Conservation (phyloP, 2,797 vertebrate genomes). For the Cheirogaleus major region DNA sequence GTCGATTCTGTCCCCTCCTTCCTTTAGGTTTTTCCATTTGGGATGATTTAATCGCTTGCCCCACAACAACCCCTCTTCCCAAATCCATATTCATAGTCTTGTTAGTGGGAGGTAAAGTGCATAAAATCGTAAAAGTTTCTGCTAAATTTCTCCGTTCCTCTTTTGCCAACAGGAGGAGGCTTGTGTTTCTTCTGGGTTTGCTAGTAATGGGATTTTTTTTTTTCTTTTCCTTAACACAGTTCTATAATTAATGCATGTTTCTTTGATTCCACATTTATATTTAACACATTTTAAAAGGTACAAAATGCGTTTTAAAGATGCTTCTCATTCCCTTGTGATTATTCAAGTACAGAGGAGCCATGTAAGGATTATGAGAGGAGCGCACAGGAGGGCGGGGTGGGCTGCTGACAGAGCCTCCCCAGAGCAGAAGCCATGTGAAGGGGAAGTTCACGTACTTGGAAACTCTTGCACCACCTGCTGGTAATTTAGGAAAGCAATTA, state of each 20-base stretch:
- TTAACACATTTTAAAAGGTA: slow-evolving; percentile 82
- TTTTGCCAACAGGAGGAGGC: slow-evolving; percentile 54
- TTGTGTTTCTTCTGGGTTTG: slow-evolving; percentile 59
- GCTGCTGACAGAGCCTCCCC: slow-evolving; percentile 61
- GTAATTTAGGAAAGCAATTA: slow-evolving; percentile 63
- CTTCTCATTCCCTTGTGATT: slow-evolving; percentile 76
- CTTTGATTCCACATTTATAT: slow-evolving; percentile 84
- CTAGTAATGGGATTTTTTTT: slow-evolving; percentile 53
- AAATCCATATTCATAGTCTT: slow-evolving; percentile 41
- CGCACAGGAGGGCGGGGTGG: slow-evolving; percentile 71
- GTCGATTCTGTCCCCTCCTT: background rate
- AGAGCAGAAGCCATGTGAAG: slow-evolving; percentile 62
- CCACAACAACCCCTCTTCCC: background rate
- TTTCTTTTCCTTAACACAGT: slow-evolving; percentile 63
- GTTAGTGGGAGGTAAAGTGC: slow-evolving; percentile 44
- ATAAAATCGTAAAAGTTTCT: slow-evolving; percentile 51
- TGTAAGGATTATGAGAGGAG: slow-evolving; percentile 79
- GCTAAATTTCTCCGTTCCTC: slow-evolving; percentile 25
- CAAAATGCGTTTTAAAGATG: slow-evolving; percentile 81
- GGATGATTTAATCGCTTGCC: background rate
- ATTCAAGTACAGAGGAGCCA: slow-evolving; percentile 70
- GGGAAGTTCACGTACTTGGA: slow-evolving; percentile 57
- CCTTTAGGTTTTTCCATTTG: slow-evolving; percentile 32
- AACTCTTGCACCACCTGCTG: slow-evolving; percentile 69
- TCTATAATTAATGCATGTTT: slow-evolving; percentile 79